Evolutionary conservation across 1,140 invertebrate species (phyloP), one percentile per base, ranked within the genome.

Genomic region (Orchestia grillus): DNA sequence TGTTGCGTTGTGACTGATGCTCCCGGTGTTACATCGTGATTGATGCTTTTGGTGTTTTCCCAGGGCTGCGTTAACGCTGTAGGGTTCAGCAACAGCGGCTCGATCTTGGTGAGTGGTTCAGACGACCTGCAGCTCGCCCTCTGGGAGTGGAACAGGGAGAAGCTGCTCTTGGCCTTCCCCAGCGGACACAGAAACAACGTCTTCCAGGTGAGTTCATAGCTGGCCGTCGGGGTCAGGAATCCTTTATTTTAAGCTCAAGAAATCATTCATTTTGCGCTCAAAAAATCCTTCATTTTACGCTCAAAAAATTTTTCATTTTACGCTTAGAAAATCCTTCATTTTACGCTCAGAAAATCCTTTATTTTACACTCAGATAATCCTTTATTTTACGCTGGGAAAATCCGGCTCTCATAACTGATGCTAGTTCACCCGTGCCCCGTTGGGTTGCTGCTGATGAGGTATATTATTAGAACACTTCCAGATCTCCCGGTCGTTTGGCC

Each of bases 21-120:
- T 77, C 11, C 11, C 28, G 62, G 11, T 77, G 28, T 91, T n/a
- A n/a, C n/a, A n/a, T n/a, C 23, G 88, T 91, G 44, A 91, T 16
- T 91, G 4, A 91, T 43, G 23, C 3, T 91, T 3, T 91, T 36
- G 4, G 6, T 91, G 8, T 11, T 53, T 8, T 53, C 40, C 11
- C 88, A 91, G 97, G 99, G 99, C 88, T 99, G 99, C 98, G 99
- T 99, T 23, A 99, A 99, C 98, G 98, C 98, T 91, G 98, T 99
- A 87, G 98, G 99, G 97, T 99, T 99, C 97, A 99, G 99, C 97
- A 98, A 98, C 95, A 97, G 97, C 97, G 98, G 98, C 77, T 98
- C 98, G 91, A 97, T 98, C 91, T 97, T 99, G 95, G 98, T 98
- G 0, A 99, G 98, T 97, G 99, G 98, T 8, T 99, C 99, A 0